A percentile compares a stretch with the other conserved stretches of the same genome.
Evolutionary conservation across 2,113 vertebrate species (phyloP).

Genomic region (Pseudopipra pipra): DNA sequence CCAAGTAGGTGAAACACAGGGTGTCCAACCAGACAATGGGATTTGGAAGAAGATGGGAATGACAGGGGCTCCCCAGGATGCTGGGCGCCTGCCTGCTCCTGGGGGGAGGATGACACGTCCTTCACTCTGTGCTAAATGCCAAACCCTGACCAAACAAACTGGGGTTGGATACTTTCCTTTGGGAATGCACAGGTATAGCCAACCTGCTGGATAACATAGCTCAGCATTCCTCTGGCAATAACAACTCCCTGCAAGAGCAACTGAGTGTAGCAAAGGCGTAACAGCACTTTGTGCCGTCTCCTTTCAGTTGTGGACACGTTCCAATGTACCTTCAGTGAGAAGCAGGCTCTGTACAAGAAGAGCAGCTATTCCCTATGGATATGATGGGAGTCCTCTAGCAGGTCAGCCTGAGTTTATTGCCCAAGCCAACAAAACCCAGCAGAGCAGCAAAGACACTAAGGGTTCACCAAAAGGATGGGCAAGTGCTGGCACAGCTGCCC

Average conservation of each 20-base stretch:
- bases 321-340: not conserved
- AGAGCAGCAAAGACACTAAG: not conserved
- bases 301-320: not conserved
- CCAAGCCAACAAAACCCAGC: not conserved
- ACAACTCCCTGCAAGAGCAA: not conserved
- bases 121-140: not conserved
- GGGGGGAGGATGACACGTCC: not conserved
- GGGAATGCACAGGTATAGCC: not conserved
- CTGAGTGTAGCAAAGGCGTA: not conserved
- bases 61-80: fast-evolving
- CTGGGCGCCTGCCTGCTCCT: fast-evolving
- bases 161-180: not conserved
- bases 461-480: not conserved
- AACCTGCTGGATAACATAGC: not conserved
- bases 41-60: not conserved
- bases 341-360: not conserved
- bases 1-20: not conserved
- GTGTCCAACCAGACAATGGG: not conserved
- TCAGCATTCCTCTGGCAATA: not conserved
- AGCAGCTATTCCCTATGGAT: not conserved
- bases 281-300: not conserved
- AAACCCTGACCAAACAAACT: not conserved
- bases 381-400: not conserved
- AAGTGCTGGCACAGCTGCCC: not conserved
- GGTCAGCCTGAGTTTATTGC: not conserved